Percentiles rank a stretch among this genome's conserved stretches.
phyloP scores from a whole-genome alignment of 2,113 vertebrate genomes.

The Scophthalmus maximus region DNA sequence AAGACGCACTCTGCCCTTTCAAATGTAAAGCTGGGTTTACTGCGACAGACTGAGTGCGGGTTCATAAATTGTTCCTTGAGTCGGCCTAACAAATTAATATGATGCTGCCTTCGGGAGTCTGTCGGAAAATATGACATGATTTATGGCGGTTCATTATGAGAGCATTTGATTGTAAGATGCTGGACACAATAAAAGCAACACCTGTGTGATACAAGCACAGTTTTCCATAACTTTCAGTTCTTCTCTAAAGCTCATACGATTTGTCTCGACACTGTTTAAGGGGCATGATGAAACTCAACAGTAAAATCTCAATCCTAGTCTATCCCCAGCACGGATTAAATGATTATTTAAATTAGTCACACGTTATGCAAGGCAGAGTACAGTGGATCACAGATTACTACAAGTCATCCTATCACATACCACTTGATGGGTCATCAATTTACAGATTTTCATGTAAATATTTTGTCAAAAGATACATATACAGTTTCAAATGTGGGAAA shows the following conservation, averaged over 20 bases:
- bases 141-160: background rate
- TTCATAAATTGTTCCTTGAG: conserved; percentile 14
- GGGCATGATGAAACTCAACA: too few relatives aligned
- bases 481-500: background rate
- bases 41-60: conserved; percentile 14
- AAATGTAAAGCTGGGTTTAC: background rate
- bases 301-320: too few relatives aligned
- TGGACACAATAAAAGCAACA: background rate
- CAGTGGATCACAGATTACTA: too few relatives aligned
- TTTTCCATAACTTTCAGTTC: background rate
- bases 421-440: background rate
- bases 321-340: too few relatives aligned
- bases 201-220: background rate
- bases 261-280: background rate
- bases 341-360: too few relatives aligned
- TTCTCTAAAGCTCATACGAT: background rate
- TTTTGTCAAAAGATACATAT: background rate
- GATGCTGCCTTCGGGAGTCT: conserved; percentile 7
- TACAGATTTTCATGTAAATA: background rate
- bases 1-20: background rate
- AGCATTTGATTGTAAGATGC: background rate
- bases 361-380: too few relatives aligned
- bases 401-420: background rate
- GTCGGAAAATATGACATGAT: background rate
- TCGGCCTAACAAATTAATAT: conserved; percentile 26